Evolutionary conservation across 1,140 invertebrate species (phyloP).

Genomic region (Listronotus bonariensis): DNA sequence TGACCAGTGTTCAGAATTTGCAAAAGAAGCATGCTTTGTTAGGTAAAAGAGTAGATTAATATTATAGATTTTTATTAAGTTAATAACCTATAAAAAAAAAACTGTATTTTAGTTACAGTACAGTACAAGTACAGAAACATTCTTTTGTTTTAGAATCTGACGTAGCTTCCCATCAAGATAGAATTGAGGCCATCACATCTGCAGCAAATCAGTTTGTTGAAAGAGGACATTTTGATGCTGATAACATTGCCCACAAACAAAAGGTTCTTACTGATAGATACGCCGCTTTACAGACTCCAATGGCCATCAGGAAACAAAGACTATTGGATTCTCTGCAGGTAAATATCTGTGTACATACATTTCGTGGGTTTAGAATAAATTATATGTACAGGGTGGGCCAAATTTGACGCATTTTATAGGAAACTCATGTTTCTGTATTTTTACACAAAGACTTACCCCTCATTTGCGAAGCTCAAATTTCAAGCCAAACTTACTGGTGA

Average conservation of each 20-base stretch:
- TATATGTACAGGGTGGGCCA: too few relatives aligned
- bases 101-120: too few relatives aligned
- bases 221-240: constrained; percentile 94
- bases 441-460: too few relatives aligned
- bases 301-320: constrained; percentile 85
- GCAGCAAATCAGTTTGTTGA: constrained; percentile 90
- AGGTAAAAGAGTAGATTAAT: too few relatives aligned
- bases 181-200: constrained; percentile 86
- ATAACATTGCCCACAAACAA: constrained; percentile 89
- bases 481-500: too few relatives aligned
- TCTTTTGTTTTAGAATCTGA: constrained; percentile 80
- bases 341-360: neutral
- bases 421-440: too few relatives aligned
- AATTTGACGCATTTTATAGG: too few relatives aligned
- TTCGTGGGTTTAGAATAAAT: too few relatives aligned
- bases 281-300: constrained; percentile 82
- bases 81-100: too few relatives aligned
- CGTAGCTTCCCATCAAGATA: constrained; percentile 92
- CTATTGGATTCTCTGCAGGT: constrained; percentile 91
- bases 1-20: constrained; percentile 51
- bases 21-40: constrained; percentile 88
- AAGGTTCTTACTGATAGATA: constrained; percentile 78
- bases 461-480: too few relatives aligned
- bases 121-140: too few relatives aligned
- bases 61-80: too few relatives aligned